Percentiles rank a stretch among this genome's conserved stretches.
Conservation (phyloP, 1,140 invertebrate genomes). For the Pteromalus puparum region DNA sequence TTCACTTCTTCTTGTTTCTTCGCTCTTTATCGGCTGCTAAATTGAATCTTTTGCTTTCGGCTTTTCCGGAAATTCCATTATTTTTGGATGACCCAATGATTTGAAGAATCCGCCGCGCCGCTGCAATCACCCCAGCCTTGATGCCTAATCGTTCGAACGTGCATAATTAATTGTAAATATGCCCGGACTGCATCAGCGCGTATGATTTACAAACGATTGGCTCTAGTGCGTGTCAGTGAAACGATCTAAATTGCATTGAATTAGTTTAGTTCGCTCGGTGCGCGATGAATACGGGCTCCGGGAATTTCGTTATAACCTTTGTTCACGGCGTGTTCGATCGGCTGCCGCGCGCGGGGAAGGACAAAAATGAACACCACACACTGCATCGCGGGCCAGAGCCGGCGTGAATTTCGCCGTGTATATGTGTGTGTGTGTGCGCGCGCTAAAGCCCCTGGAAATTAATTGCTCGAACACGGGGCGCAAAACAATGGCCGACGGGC, state of each 20-base stretch:
- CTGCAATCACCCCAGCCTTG: neutral
- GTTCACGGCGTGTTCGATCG: neutral
- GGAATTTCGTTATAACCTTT: conserved; percentile 13
- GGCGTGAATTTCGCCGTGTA: neutral
- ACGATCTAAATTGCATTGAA: neutral
- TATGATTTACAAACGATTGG: neutral
- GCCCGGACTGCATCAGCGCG: no score
- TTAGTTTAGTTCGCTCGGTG: conserved; percentile 26
- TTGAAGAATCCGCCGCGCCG: no score
- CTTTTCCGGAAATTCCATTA: conserved; percentile 13
- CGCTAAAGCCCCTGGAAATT: neutral
- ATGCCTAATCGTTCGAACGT: neutral
- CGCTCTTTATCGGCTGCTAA: conserved; percentile 41
- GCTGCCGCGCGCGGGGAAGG: no score
- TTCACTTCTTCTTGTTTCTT: neutral
- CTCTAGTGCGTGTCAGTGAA: neutral
- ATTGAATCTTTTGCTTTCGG: conserved; percentile 41
- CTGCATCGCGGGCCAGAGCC: no score
- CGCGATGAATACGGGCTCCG: neutral
- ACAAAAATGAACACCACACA: neutral
- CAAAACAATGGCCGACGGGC: neutral
- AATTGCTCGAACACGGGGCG: conserved; percentile 11
- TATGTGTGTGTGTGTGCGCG: neutral
- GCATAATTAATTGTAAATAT: no score
- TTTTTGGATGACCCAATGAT: no score